A percentile compares a stretch with the other conserved stretches of the same genome.
Evolutionary conservation across 2,113 vertebrate species (phyloP).

Genomic region (Rhagologus leucostigma): DNA sequence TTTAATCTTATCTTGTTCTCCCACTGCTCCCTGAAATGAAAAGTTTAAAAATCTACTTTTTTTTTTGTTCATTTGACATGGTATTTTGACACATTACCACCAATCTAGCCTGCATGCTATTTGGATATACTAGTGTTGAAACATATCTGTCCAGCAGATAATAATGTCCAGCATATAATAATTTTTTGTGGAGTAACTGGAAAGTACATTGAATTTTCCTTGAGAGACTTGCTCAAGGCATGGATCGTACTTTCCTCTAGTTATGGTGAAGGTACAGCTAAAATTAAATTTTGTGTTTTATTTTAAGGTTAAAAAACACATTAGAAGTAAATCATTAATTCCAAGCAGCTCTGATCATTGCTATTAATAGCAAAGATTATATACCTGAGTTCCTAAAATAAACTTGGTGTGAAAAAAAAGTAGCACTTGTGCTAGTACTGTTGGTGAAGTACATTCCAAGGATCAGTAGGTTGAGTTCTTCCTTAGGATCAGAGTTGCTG

Average conservation of each 20-base stretch:
- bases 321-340: slow-evolving; percentile 50
- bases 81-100: not conserved
- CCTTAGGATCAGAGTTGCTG: not conserved
- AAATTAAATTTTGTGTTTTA: not conserved
- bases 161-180: not conserved
- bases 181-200: not conserved
- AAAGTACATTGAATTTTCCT: not conserved
- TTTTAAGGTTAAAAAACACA: slow-evolving; percentile 49
- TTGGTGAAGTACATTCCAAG: not conserved
- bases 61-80: not conserved
- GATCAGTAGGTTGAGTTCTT: not conserved
- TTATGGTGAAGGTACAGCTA: not conserved
- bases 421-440: not conserved
- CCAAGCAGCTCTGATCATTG: not conserved
- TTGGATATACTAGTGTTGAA: not conserved
- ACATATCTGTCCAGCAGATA: not conserved
- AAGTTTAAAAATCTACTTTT: not conserved
- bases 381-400: slow-evolving; percentile 17
- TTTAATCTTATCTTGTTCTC: not conserved
- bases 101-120: not conserved
- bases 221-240: slow-evolving; percentile 10
- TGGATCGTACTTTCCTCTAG: not conserved
- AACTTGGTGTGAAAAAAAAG: not conserved
- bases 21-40: not conserved
- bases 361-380: slow-evolving; percentile 57